phyloP scores from a whole-genome alignment of 2,113 vertebrate species.

The Polyodon spathula region DNA sequence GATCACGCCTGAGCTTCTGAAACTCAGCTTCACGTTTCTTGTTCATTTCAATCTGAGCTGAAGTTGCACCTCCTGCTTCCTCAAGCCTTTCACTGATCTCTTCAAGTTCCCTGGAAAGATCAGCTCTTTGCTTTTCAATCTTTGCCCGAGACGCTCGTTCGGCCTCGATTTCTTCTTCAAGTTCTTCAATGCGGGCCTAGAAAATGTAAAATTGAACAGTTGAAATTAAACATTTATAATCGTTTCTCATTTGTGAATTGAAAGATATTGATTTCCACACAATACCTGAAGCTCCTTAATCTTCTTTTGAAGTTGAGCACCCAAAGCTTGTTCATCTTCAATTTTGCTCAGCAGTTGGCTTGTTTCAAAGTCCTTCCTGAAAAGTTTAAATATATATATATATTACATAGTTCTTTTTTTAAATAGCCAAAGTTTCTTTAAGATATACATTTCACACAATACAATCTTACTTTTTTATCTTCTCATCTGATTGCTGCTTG shows the following conservation, averaged over 20 bases:
- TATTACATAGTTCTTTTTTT: no score
- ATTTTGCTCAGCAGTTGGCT: slow-evolving; percentile 58
- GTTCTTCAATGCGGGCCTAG: slow-evolving; percentile 67
- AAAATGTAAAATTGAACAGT: slow-evolving; percentile 5
- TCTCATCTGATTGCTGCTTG: slow-evolving; percentile 61
- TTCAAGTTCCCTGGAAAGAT: no score
- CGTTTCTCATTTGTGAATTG: background rate
- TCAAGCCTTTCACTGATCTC: no score
- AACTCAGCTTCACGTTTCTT: no score
- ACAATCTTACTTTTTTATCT: slow-evolving; percentile 66
- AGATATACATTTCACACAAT: no score
- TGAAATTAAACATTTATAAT: background rate
- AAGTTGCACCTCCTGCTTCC: no score
- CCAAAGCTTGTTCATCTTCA: slow-evolving; percentile 60
- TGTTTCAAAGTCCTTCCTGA: slow-evolving; percentile 69
- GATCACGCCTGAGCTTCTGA: no score
- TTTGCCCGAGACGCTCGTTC: slow-evolving; percentile 64
- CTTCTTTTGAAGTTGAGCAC: slow-evolving; percentile 60
- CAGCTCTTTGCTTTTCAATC: no score
- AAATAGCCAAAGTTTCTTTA: no score
- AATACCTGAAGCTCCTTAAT: slow-evolving; percentile 68
- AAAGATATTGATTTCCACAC: no score
- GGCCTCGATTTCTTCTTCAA: slow-evolving; percentile 80
- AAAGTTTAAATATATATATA: slow-evolving; percentile 8
- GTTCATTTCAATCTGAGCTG: no score